Evolutionary conservation across 2,797 vertebrate species (phyloP).

Genomic region (Coregonus suidteri): DNA sequence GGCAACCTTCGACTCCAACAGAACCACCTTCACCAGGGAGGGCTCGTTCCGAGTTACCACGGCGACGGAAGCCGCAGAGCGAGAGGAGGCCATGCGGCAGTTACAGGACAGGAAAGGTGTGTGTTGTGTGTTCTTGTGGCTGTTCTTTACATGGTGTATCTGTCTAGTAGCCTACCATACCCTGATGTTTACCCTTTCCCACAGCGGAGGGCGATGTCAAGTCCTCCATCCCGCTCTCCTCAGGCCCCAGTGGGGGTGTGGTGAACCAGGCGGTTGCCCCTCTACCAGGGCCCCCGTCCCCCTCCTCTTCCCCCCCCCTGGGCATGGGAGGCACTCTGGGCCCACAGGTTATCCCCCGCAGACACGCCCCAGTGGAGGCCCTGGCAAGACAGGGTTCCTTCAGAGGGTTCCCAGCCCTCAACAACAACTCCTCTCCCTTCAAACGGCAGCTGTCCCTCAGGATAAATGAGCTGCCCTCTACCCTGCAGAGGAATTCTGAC

Average conservation of each 20-base stretch:
- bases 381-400: conserved; percentile 96
- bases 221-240: conserved; percentile 59
- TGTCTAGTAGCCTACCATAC: neutral
- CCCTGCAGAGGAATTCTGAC: conserved; percentile 94
- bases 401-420: conserved; percentile 93
- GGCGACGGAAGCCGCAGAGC: conserved; percentile 95
- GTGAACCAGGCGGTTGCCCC: conserved; percentile 49
- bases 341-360: conserved; percentile 89
- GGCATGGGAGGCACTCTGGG: conserved; percentile 58
- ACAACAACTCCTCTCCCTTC: conserved; percentile 98
- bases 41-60: conserved; percentile 97
- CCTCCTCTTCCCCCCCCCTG: conserved; percentile 82
- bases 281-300: conserved; percentile 73
- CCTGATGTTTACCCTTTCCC: neutral
- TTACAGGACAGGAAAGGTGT: conserved; percentile 93
- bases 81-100: conserved; percentile 96
- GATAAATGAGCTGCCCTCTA: conserved; percentile 96
- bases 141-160: neutral
- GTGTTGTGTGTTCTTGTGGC: neutral
- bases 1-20: conserved; percentile 96
- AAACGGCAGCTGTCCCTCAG: conserved; percentile 93
- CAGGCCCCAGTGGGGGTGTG: conserved; percentile 47
- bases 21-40: conserved; percentile 98
- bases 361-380: conserved; percentile 91
- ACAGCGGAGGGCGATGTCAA: conserved; percentile 83